Evolutionary conservation across 2,113 vertebrate genomes (phyloP).

Genomic region (Mustelus asterias): DNA sequence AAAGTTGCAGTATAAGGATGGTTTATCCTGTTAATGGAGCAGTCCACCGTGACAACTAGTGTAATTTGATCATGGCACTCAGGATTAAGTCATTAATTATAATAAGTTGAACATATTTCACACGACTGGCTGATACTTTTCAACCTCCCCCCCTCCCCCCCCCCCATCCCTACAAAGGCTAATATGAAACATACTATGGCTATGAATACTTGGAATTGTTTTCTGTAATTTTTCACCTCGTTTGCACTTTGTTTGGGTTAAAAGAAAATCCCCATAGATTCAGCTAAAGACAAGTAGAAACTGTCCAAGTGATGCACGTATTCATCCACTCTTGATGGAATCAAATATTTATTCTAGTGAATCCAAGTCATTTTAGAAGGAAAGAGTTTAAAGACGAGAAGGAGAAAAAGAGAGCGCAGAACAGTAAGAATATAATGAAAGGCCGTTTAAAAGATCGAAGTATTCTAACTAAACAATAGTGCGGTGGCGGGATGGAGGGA

Average conservation of each 20-base stretch:
- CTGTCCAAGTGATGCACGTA: background rate
- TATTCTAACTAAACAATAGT: too few species aligned
- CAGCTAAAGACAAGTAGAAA: background rate
- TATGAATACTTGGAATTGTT: background rate
- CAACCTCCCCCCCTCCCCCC: background rate
- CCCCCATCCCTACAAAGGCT: background rate
- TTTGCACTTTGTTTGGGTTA: background rate
- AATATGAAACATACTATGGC: background rate
- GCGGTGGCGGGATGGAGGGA: too few species aligned
- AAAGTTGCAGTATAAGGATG: background rate
- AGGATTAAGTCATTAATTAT: background rate
- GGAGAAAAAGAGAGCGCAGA: too few species aligned
- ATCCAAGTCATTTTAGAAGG: too few species aligned
- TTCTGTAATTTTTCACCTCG: background rate
- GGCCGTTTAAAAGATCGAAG: too few species aligned
- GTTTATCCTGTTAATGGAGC: background rate
- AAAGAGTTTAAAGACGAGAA: too few species aligned
- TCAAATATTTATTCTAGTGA: too few species aligned
- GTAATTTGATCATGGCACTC: background rate
- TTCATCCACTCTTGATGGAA: background rate
- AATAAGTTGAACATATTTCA: background rate
- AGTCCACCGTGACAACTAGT: background rate
- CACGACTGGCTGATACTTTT: background rate
- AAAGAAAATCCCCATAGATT: background rate
- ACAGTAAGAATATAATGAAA: too few species aligned